Evolutionary conservation across 2,113 vertebrate species (phyloP).

Genomic region (Turdus rufiventris): DNA sequence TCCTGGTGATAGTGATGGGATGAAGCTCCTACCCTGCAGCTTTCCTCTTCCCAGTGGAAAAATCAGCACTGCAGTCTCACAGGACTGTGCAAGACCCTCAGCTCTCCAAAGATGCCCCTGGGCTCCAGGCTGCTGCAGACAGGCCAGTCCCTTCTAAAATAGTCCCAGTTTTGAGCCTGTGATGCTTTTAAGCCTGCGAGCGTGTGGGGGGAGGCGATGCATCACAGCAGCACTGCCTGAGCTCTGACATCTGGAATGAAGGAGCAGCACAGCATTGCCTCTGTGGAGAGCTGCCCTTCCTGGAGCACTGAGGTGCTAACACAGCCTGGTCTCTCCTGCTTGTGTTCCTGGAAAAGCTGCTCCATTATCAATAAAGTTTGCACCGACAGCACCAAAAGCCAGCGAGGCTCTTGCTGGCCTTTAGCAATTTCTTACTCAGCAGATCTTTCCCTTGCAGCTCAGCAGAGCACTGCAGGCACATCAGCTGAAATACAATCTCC

Average conservation of each 20-base stretch:
- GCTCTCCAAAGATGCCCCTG: background rate
- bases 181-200: background rate
- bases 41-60: background rate
- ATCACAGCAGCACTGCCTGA: constrained; percentile 7
- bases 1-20: background rate
- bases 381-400: constrained; percentile 48
- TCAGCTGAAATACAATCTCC: constrained; percentile 24
- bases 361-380: constrained; percentile 68
- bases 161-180: background rate
- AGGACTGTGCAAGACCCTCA: background rate
- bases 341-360: constrained; percentile 73
- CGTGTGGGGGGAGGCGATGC: background rate
- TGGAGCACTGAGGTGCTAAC: background rate
- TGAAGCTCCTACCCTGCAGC: background rate
- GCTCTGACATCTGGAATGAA: background rate
- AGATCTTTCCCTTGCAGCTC: constrained; percentile 27
- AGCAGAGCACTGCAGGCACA: constrained; percentile 16
- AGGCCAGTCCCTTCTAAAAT: background rate
- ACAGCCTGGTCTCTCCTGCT: constrained; percentile 40
- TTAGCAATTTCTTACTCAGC: constrained; percentile 45
- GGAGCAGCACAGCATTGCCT: background rate
- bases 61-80: background rate
- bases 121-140: background rate
- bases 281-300: constrained; percentile 36
- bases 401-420: constrained; percentile 24